A percentile compares a stretch with the other conserved stretches of the same genome.
Evolutionary conservation across 1,140 invertebrate genomes (phyloP).

Genomic region (Delia radicum): DNA sequence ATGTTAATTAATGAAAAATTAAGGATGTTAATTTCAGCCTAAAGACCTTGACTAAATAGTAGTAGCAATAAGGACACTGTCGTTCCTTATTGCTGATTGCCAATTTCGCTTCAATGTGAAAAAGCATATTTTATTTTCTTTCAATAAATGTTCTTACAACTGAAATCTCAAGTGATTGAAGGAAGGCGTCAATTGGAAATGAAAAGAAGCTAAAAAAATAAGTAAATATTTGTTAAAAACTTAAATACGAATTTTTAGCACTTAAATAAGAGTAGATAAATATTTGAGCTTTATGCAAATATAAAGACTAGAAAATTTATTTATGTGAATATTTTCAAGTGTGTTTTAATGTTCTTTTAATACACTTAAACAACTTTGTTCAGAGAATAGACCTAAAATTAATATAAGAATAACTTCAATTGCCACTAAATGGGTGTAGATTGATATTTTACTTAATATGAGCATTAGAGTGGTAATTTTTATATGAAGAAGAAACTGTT

Average conservation of each 20-base stretch:
- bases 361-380: too few species aligned
- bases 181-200: background rate
- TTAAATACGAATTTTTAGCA: background rate
- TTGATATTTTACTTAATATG: too few species aligned
- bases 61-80: background rate
- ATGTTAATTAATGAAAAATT: constrained; percentile 5
- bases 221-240: background rate
- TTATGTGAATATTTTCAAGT: too few species aligned
- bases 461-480: too few species aligned
- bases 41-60: constrained; percentile 3
- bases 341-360: too few species aligned
- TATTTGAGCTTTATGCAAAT: constrained; percentile 5
- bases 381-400: too few species aligned
- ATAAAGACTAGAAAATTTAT: too few species aligned
- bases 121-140: background rate
- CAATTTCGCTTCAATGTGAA: background rate
- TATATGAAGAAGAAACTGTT: too few species aligned
- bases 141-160: background rate
- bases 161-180: background rate
- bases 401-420: too few species aligned
- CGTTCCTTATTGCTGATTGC: background rate
- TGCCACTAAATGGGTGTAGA: too few species aligned
- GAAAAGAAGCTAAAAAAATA: background rate
- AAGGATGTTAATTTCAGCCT: constrained; percentile 4
- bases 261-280: background rate